Conservation (phyloP, 1,140 invertebrate species). For the Pseudomyrmex flavicornis region DNA sequence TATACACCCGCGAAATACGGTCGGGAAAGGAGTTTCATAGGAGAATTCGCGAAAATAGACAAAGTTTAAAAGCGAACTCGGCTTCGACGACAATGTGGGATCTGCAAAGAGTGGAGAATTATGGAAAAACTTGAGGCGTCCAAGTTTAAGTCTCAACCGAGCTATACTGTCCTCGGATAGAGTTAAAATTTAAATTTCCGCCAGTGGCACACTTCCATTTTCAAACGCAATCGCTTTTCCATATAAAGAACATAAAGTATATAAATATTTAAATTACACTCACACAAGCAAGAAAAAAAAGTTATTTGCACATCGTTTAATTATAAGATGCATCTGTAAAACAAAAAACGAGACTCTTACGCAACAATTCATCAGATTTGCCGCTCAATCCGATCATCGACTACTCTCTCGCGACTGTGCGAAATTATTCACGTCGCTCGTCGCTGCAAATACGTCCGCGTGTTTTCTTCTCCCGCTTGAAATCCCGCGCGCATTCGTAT, state of each 20-base stretch:
- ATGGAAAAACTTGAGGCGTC: conserved; percentile 42
- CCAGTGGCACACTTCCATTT: conserved; percentile 1
- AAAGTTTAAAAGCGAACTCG: conserved; percentile 58
- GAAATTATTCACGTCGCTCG: not conserved
- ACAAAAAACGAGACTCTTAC: not conserved
- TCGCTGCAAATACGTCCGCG: not conserved
- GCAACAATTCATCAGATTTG: conserved; percentile 13
- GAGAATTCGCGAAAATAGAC: conserved; percentile 50
- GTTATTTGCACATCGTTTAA: not conserved
- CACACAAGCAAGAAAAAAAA: not conserved
- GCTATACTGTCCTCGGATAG: conserved; percentile 9
- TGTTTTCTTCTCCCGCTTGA: conserved; percentile 31
- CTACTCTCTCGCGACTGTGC: not conserved
- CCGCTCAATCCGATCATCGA: not conserved
- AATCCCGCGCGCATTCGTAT: conserved; percentile 22
- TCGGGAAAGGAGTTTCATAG: conserved; percentile 3
- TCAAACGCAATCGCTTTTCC: not conserved
- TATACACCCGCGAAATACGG: conserved; percentile 41
- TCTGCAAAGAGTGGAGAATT: conserved; percentile 45
- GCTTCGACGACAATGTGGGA: conserved; percentile 49
- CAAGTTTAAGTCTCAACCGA: conserved; percentile 40
- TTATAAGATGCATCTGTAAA: not conserved
- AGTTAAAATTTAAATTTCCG: conserved; percentile 49
- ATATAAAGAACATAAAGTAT: not conserved
- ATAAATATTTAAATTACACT: no score